Conservation (phyloP, 2,113 vertebrate genomes). For the Callocephalon fimbriatum region DNA sequence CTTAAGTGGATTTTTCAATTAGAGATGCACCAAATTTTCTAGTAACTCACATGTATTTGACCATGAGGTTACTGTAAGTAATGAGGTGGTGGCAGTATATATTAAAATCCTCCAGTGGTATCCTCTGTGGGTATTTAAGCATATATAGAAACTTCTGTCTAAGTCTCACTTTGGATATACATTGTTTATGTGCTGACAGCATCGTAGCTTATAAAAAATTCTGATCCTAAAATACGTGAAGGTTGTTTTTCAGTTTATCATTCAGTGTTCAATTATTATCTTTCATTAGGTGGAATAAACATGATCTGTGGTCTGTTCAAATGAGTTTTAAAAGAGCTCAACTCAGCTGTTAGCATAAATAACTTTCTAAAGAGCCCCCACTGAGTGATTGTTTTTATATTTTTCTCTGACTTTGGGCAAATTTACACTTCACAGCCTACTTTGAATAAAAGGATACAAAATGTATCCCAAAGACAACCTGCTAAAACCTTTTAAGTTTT, state of each 20-base stretch:
- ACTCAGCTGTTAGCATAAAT: background rate
- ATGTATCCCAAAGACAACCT: background rate
- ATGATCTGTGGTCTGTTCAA: background rate
- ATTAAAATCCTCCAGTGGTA: background rate
- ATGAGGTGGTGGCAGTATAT: fast-evolving
- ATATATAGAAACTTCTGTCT: background rate
- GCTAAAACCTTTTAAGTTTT: background rate
- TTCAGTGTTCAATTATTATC: background rate
- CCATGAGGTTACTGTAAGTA: background rate
- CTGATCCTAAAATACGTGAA: background rate
- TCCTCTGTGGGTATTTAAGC: background rate
- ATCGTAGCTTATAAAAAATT: background rate
- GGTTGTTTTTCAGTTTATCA: background rate
- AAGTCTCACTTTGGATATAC: background rate
- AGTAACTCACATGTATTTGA: background rate
- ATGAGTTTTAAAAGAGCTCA: background rate
- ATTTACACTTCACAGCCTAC: background rate
- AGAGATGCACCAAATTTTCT: background rate
- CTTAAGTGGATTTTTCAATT: background rate
- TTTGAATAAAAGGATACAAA: background rate
- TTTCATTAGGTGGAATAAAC: background rate
- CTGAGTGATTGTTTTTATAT: background rate
- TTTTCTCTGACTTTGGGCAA: background rate
- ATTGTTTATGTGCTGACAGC: background rate
- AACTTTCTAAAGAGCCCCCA: background rate